Base-by-base conservation (phyloP, 2,888 invertebrate species). In the Disparrhopalites patrizii region DNA sequence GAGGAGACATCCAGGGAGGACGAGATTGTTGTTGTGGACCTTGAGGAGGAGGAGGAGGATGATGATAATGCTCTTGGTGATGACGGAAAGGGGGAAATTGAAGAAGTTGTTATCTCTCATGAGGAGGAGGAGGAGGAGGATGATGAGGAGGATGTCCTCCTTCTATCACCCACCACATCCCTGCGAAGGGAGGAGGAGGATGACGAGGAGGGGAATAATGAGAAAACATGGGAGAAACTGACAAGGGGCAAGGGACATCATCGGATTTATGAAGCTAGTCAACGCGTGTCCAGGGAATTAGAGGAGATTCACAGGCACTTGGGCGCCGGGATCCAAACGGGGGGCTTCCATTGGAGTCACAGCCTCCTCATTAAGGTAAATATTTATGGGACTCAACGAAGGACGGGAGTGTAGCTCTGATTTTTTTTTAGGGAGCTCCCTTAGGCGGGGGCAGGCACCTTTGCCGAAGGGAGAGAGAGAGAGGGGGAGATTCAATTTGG, bases 331-430 rank as follows among this genome's bases (percentile, higher is more conserved):
- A 76, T 75, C 62, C 76, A 74, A 64, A 78, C 78, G 18, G 94
- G 94, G 4, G 90, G 88, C 79, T 95, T 94, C 77, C 93, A 93
- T 81, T 95, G 93, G 91, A 86, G 93, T 18, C 92, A 95, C 80
- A 93, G 93, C 15, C 81, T 90, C 72, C 83, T 95, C 60, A 88
- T 94, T 0, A 91, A 91, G 82, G 86, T 86, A 78, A n/a, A n/a
- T n/a, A n/a, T n/a, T n/a, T n/a, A n/a, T n/a, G n/a, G n/a, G n/a
- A n/a, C n/a, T n/a, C n/a, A n/a, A n/a, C n/a, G n/a, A n/a, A n/a
- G n/a, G n/a, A n/a, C n/a, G n/a, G n/a, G n/a, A n/a, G n/a, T n/a
- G n/a, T n/a, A n/a, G n/a, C n/a, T n/a, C n/a, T n/a, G n/a, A n/a
- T n/a, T n/a, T n/a, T n/a, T n/a, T n/a, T n/a, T n/a, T n/a, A n/a